Evolutionary conservation across 2,888 invertebrate species (phyloP).

Genomic region (Laspeyria flexula): DNA sequence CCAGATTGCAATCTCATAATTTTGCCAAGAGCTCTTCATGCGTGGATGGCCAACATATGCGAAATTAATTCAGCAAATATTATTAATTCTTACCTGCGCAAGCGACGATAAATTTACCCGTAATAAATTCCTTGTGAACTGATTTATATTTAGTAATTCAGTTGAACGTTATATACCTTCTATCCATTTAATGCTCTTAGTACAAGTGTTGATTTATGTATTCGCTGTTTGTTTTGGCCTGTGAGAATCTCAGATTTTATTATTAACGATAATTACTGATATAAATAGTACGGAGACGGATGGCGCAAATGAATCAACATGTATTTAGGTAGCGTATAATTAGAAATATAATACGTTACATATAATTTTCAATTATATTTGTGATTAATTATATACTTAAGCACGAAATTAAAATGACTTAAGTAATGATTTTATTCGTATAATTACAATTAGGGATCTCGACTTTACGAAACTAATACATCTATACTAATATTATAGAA

Average conservation of each 20-base stretch:
- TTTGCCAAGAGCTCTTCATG: slow-evolving; percentile 41
- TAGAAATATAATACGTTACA: too few relatives aligned
- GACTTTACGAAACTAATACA: too few relatives aligned
- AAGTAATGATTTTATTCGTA: too few relatives aligned
- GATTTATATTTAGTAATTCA: slow-evolving; percentile 52
- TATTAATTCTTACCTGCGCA: slow-evolving; percentile 55
- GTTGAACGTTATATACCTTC: slow-evolving; percentile 19
- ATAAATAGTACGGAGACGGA: neutral
- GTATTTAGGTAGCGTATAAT: too few relatives aligned
- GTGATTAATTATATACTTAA: too few relatives aligned
- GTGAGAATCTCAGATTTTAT: neutral
- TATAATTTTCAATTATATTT: too few relatives aligned
- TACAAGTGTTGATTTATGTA: slow-evolving; percentile 20
- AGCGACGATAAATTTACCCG: slow-evolving; percentile 49
- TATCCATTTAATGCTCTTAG: slow-evolving; percentile 21
- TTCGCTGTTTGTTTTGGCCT: slow-evolving; percentile 12
- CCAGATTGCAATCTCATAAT: slow-evolving; percentile 43
- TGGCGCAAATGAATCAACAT: neutral
- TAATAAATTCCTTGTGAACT: slow-evolving; percentile 46
- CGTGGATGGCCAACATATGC: slow-evolving; percentile 36
- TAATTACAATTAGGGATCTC: too few relatives aligned
- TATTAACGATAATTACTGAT: neutral
- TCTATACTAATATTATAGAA: too few relatives aligned
- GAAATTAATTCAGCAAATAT: slow-evolving; percentile 48
- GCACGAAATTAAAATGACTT: too few relatives aligned